phyloP scores from a whole-genome alignment of 2,888 invertebrate species.

The Latrodectus hesperus region DNA sequence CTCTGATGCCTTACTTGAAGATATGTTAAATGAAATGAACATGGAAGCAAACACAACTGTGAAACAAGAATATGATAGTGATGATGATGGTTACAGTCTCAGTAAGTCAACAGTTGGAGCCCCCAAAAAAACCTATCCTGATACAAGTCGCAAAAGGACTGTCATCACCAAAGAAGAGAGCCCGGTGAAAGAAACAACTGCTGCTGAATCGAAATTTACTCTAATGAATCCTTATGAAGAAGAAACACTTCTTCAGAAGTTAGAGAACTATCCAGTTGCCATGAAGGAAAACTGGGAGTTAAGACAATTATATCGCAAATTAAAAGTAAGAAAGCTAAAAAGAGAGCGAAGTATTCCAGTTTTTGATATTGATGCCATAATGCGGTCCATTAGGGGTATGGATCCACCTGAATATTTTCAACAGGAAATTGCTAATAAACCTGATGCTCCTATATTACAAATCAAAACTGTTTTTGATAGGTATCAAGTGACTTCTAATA shows the following conservation, averaged over 20 bases:
- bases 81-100: constrained; percentile 45
- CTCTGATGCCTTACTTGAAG: constrained; percentile 20
- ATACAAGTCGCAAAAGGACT: constrained; percentile 61
- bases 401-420: constrained; percentile 50
- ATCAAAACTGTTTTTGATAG: constrained; percentile 33
- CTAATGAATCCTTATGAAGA: constrained; percentile 78
- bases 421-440: constrained; percentile 6
- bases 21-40: constrained; percentile 33
- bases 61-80: constrained; percentile 54
- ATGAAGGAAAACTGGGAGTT: constrained; percentile 74
- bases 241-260: constrained; percentile 75
- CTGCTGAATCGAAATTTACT: constrained; percentile 43
- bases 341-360: constrained; percentile 78
- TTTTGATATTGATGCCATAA: constrained; percentile 78
- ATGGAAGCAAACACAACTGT: constrained; percentile 9
- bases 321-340: constrained; percentile 79
- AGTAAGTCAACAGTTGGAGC: constrained; percentile 3
- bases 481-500: constrained; percentile 17
- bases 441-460: neutral
- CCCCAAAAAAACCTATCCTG: constrained; percentile 38
- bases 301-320: constrained; percentile 79
- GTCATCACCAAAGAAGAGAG: constrained; percentile 64
- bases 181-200: constrained; percentile 16
- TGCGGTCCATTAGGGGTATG: constrained; percentile 72
- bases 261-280: constrained; percentile 71